A percentile compares a stretch with the other conserved stretches of the same genome.
Conservation (phyloP, 2,888 invertebrate genomes). For the Prenolepis imparis region DNA sequence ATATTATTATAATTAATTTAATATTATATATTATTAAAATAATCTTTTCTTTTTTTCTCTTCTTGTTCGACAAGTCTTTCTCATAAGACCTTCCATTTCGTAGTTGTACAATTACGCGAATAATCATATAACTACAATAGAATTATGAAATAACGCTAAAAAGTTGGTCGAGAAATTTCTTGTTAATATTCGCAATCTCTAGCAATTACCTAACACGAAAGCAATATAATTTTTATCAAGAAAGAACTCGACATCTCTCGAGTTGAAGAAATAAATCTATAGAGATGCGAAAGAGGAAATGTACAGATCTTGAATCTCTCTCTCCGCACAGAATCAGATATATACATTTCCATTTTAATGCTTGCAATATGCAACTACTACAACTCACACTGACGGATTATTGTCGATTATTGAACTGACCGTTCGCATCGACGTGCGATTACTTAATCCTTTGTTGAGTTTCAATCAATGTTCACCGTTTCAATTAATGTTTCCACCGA, state of each 20-base stretch:
- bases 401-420: conserved; percentile 32
- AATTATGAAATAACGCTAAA: background rate
- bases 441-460: conserved; percentile 39
- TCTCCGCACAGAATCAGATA: background rate
- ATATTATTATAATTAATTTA: background rate
- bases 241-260: background rate
- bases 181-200: background rate
- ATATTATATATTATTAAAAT: conserved; percentile 1
- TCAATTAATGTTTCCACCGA: conserved; percentile 33
- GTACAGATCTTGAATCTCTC: background rate
- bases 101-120: background rate
- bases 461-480: conserved; percentile 45
- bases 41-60: background rate
- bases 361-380: background rate
- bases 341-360: background rate
- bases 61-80: background rate
- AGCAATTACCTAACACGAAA: background rate
- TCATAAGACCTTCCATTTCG: background rate
- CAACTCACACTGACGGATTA: background rate
- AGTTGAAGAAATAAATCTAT: background rate
- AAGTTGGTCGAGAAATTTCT: background rate
- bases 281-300: conserved; percentile 1
- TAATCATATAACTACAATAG: background rate
- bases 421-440: conserved; percentile 15
- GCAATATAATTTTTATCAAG: background rate